These are phyloP conservation scores for Drosophila pseudotalamancana DNA, from an alignment of 2,888 invertebrate species.

Conservation along the genomic window DNA sequence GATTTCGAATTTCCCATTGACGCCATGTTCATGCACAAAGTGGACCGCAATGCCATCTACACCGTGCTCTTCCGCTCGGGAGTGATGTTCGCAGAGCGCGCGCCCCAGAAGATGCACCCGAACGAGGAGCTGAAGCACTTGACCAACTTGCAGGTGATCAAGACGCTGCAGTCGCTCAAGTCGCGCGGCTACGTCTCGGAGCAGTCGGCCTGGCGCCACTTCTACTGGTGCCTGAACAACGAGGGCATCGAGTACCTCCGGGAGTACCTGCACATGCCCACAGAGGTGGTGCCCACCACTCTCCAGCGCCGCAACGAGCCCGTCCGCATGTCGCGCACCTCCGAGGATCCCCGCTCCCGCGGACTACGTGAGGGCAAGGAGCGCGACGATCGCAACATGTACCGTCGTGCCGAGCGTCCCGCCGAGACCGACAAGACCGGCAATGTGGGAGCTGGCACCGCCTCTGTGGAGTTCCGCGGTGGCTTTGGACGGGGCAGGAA, in stretches of 20 bases:
- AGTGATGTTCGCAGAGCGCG: slow-evolving; percentile 31
- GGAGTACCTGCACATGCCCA: slow-evolving; percentile 20
- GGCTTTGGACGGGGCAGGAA: slow-evolving; percentile 26
- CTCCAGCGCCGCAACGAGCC: slow-evolving; percentile 39
- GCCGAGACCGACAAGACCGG: slow-evolving; percentile 21
- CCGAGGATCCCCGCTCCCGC: slow-evolving; percentile 15
- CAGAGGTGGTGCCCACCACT: slow-evolving; percentile 19
- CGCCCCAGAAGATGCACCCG: slow-evolving; percentile 24
- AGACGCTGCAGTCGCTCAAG: slow-evolving; percentile 33
- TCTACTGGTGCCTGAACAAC: slow-evolving; percentile 44
- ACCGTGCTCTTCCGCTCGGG: slow-evolving; percentile 34
- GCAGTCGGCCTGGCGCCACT: slow-evolving; percentile 36
- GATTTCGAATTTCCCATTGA: too few relatives aligned
- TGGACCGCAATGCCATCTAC: slow-evolving; percentile 24
- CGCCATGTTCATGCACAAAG: slow-evolving; percentile 35
- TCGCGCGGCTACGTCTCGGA: slow-evolving; percentile 38
- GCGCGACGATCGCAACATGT: slow-evolving; percentile 32
- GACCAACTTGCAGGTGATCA: slow-evolving; percentile 42
- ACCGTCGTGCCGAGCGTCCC: slow-evolving; percentile 29
- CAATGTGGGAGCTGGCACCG: slow-evolving; percentile 38
- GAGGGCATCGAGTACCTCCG: slow-evolving; percentile 39
- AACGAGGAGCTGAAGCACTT: slow-evolving; percentile 27
- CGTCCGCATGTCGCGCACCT: slow-evolving; percentile 31
- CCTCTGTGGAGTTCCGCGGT: slow-evolving; percentile 20
- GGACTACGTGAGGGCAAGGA: slow-evolving; percentile 34